Base-by-base conservation (phyloP, 2,888 invertebrate species). In the Ischnus inquisitorius region DNA sequence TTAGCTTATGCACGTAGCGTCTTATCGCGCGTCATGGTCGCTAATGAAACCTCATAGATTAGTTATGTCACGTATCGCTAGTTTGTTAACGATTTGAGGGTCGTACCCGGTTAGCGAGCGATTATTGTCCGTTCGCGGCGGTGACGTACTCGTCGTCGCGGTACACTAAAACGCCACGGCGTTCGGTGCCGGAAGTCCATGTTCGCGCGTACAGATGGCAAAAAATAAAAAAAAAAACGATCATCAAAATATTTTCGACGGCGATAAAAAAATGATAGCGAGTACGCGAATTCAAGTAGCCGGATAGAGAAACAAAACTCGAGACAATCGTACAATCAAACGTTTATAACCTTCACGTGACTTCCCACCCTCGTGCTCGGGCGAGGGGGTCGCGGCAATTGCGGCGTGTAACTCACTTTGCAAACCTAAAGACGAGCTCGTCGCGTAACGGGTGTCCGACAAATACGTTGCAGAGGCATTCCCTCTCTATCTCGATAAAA, bases 321-420 rank as follows among this genome's bases (percentile, higher is more conserved):
- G 75, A 80, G 78, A 60, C 85, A 85, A 82, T 87, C 84, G 80
- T 82, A 82, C 77, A 82, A 86, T 89, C 85, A 88, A 84, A 86
- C 87, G 83, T 88, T 87, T 88, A 89, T 88, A 88, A 88, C 89
- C 90, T 90, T 89, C 89, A 88, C 86, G 88, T 88, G 87, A 85
- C 87, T 87, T 86, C 86, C 86, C 88, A 86, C 87, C 87, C 86
- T 79, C 80, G 84, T 75, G 75, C 54, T 62, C 64, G 69, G 43
- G 41, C 34, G 34, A 34, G 62, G 67, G 39, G 71, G 62, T 68
- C 74, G 82, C 82, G 1, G 86, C 87, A 89, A 89, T 88, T 88
- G 88, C 84, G 86, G 79, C 83, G 75, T 86, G 87, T 88, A 87
- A 88, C 88, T 86, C 87, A 80, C 86, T 86, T 85, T 82, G 84